phyloP scores from a whole-genome alignment of 1,140 invertebrate species.

The Lerema accius region DNA sequence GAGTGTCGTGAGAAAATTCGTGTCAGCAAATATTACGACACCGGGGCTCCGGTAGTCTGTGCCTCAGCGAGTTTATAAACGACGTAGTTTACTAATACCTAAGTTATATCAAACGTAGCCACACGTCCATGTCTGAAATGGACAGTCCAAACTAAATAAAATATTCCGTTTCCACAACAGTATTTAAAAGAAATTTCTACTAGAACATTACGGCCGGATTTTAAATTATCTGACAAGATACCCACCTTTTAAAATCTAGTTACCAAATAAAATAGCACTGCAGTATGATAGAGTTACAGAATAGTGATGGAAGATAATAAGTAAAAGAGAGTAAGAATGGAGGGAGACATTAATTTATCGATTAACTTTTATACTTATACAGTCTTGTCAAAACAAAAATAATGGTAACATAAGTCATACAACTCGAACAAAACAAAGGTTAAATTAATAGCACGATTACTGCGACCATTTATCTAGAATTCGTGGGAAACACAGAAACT shows the following conservation, averaged over 20 bases:
- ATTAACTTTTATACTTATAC: no score
- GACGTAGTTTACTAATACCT: slow-evolving; percentile 52
- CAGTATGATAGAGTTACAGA: no score
- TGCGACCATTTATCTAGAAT: slow-evolving; percentile 23
- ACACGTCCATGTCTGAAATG: neutral
- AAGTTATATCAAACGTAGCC: slow-evolving; percentile 11
- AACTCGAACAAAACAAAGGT: slow-evolving; percentile 23
- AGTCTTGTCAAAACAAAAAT: neutral
- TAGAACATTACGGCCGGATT: no score
- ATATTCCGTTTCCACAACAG: no score
- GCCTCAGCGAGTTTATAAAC: slow-evolving; percentile 38
- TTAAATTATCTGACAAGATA: no score
- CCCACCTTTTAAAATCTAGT: no score
- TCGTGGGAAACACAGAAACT: slow-evolving; percentile 32
- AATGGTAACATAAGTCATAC: neutral
- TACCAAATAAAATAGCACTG: no score
- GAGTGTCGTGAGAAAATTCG: slow-evolving; percentile 55
- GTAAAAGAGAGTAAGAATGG: no score
- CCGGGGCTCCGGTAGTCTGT: slow-evolving; percentile 12
- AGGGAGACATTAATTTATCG: no score
- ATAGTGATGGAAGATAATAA: no score
- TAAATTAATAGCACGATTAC: slow-evolving; percentile 33
- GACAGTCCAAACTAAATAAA: no score
- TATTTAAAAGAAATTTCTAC: no score
- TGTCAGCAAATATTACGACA: slow-evolving; percentile 44